A percentile compares a stretch with the other conserved stretches of the same genome.
These are phyloP conservation scores for Alligator sinensis DNA, from an alignment of 2,113 vertebrate species.

Conservation along the genomic window DNA sequence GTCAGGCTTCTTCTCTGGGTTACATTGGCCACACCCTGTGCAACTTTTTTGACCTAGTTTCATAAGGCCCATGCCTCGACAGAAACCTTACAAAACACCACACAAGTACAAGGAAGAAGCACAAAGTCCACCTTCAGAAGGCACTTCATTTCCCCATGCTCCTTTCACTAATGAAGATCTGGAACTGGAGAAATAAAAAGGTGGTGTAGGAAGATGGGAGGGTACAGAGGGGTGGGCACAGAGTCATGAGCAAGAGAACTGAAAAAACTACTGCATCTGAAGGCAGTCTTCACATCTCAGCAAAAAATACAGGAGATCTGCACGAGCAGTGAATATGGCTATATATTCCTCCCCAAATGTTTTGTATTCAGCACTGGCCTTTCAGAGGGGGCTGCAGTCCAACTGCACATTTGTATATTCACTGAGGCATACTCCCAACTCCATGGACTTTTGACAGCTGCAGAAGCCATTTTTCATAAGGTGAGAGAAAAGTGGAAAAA, in stretches of 20 bases:
- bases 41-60: too few relatives aligned
- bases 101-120: too few relatives aligned
- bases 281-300: conserved; percentile 28
- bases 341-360: neutral
- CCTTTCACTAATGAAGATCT: neutral
- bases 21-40: too few relatives aligned
- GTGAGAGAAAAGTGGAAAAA: neutral
- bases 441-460: conserved; percentile 73
- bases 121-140: too few relatives aligned
- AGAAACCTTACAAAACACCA: too few relatives aligned
- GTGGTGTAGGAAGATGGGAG: conserved; percentile 42
- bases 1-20: too few relatives aligned
- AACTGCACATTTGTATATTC: conserved; percentile 73
- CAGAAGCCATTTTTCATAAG: conserved; percentile 79
- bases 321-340: neutral
- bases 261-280: conserved; percentile 46
- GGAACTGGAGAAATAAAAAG: neutral
- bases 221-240: conserved; percentile 29
- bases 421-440: conserved; percentile 62
- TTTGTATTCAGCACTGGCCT: conserved; percentile 65
- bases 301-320: conserved; percentile 22
- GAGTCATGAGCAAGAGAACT: conserved; percentile 12
- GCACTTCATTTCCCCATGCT: neutral
- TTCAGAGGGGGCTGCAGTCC: conserved; percentile 59
- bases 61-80: too few relatives aligned